Evolutionary conservation across 2,797 vertebrate genomes (phyloP), one percentile per base, ranked within the genome.

Genomic region (Buceros bicornis): DNA sequence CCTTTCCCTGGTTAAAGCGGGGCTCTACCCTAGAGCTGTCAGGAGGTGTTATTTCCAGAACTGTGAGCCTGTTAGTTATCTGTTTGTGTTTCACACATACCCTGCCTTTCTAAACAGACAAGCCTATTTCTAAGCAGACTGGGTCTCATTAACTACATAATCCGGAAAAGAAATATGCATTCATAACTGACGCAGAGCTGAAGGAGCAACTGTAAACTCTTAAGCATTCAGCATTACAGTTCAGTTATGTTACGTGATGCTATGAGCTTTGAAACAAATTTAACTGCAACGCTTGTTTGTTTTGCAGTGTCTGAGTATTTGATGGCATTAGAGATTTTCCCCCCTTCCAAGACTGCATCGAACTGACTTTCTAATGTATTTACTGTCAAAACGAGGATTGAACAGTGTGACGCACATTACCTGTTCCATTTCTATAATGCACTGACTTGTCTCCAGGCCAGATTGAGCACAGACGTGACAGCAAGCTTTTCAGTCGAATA

Each of bases 21-120:
- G 61, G 53, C 69, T 89, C 74, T 95, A 6, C 28, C 60, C n/a
- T 26, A 95, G 88, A 5, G 3, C 87, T 96, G 96, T 96, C 96
- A 97, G 88, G 64, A 76, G n/a, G n/a, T 81, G 90, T 96, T 90
- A 97, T 87, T 97, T 97, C 96, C 95, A 93, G 79, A 76, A 53
- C 53, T 66, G 53, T 93, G 95, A 97, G 85, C 78, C 50, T 95
- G 53, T 89, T 95, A 70, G 80, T 85, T 87, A 96, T 67, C 76
- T 94, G 81, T 82, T 94, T 81, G 7, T 88, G 69, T 64, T 92
- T 96, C 89, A 92, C 87, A 94, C 92, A 70, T 50, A 65, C 58
- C 43, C 79, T 95, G 95, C 60, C 78, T 96, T 91, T 93, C 72
- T 71, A 64, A 85, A 89, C 58, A 92, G 82, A 80, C 82, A 93